Base-by-base conservation (phyloP, 2,113 vertebrate species). In the Alces alces region DNA sequence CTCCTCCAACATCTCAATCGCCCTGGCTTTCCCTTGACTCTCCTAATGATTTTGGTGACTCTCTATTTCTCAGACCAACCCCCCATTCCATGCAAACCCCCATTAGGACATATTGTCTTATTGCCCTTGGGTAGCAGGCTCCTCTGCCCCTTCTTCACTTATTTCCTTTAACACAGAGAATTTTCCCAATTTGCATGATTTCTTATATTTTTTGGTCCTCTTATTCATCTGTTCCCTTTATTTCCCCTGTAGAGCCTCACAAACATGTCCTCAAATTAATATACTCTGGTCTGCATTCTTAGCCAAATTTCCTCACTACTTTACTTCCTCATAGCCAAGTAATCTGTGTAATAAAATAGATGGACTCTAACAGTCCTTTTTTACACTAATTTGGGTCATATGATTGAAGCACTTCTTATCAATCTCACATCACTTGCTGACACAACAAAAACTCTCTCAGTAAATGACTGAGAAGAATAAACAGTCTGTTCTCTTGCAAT, bases 401-500 rank as follows among this genome's bases (percentile, higher is more conserved):
- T 47, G 45, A 61, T 33, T 21, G 78, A 88, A 60, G 13, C 13
- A 43, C 25, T n/a, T 30, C 57, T 60, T 45, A 39, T 88, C 66
- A 88, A 27, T 36, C 60, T 55, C 43, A 54, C n/a, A 30, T 86
- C 52, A 60, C 70, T 60, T 93, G 76, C 86, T 83, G 76, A 94
- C 43, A 60, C 5, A 6, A 52, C 12, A 66, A 50, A 89, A 55
- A 60, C 84, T 86, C 70, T 64, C 21, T 50, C 87, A 84, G 76
- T 45, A 30, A 36, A 54, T 61, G 95, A 82, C 6, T 70, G 66
- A 91, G 66, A 91, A 88, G 33, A 84, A 30, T 0, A 0, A 86
- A 82, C 45, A 61, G 47, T 79, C 88, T 97, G 39, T 88, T 78
- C 45, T 86, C 76, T 85, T 89, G 28, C 7, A 45, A 86, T 86